Evolutionary conservation across 2,113 vertebrate genomes (phyloP).

Genomic region (Megaptera novaeangliae): DNA sequence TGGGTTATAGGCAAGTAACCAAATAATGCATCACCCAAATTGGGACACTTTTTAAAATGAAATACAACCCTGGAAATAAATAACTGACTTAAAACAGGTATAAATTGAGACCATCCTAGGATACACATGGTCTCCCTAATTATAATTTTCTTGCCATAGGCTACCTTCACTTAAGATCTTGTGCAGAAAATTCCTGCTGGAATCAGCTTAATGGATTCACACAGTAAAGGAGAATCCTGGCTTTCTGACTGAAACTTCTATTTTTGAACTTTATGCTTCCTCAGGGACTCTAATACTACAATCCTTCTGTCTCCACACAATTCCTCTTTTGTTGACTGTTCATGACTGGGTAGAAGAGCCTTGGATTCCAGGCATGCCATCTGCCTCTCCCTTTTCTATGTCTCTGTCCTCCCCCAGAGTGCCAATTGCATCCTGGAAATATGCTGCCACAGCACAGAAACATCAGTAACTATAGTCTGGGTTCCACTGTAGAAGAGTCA

Average conservation of each 20-base stretch:
- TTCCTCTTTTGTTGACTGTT: not conserved
- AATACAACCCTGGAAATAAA: not conserved
- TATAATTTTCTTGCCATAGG: not conserved
- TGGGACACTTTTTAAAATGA: not conserved
- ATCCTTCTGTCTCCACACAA: not conserved
- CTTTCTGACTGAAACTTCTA: not conserved
- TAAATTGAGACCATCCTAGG: not conserved
- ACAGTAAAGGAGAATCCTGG: not conserved
- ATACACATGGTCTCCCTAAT: slow-evolving; percentile 32
- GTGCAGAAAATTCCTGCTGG: slow-evolving; percentile 28
- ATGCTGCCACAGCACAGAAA: not conserved
- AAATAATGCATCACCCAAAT: not conserved
- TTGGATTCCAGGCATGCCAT: not conserved
- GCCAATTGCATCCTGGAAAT: not conserved
- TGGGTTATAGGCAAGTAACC: not conserved
- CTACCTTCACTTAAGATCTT: not conserved
- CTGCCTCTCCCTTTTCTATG: slow-evolving; percentile 3
- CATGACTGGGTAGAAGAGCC: not conserved
- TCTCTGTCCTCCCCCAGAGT: not conserved
- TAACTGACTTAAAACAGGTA: not conserved
- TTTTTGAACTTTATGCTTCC: slow-evolving; percentile 23
- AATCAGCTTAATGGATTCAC: not conserved
- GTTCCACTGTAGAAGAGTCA: not conserved
- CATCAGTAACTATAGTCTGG: not conserved
- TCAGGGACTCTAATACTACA: not conserved